Conservation (phyloP, 1,140 invertebrate species). For the Drusus annulatus region DNA sequence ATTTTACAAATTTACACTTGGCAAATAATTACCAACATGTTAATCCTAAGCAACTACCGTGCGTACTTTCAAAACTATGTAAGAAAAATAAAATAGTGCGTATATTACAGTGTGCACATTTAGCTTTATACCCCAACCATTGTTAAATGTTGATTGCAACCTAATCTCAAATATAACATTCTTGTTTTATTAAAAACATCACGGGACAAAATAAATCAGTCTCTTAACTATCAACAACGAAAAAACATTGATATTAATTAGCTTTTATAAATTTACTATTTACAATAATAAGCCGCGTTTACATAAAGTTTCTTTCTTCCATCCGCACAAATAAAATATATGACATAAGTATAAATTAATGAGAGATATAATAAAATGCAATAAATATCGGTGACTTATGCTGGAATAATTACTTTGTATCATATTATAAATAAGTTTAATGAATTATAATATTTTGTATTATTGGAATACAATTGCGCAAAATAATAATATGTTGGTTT, state of each 20-base stretch:
- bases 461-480: not conserved
- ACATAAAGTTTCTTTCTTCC: not conserved
- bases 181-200: constrained; percentile 21
- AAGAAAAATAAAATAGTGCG: constrained; percentile 33
- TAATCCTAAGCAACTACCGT: not conserved
- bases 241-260: constrained; percentile 4
- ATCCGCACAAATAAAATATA: not conserved
- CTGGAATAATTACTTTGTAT: too few species aligned
- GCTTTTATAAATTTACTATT: constrained; percentile 17
- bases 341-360: not conserved
- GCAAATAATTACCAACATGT: not conserved
- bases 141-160: constrained; percentile 19
- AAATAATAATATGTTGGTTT: not conserved
- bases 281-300: constrained; percentile 14
- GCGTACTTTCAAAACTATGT: constrained; percentile 1
- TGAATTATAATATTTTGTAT: not conserved
- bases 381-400: too few species aligned
- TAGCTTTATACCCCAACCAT: constrained; percentile 45
- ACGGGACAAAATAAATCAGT: constrained; percentile 40
- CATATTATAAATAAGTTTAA: too few species aligned
- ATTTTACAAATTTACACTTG: constrained; percentile 34
- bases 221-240: constrained; percentile 43
- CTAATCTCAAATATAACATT: constrained; percentile 13
- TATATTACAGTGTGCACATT: constrained; percentile 50
- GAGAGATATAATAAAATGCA: too few species aligned